phyloP scores from a whole-genome alignment of 92 coral and sea anemone species.

The Epizoanthus illoricatus region DNA sequence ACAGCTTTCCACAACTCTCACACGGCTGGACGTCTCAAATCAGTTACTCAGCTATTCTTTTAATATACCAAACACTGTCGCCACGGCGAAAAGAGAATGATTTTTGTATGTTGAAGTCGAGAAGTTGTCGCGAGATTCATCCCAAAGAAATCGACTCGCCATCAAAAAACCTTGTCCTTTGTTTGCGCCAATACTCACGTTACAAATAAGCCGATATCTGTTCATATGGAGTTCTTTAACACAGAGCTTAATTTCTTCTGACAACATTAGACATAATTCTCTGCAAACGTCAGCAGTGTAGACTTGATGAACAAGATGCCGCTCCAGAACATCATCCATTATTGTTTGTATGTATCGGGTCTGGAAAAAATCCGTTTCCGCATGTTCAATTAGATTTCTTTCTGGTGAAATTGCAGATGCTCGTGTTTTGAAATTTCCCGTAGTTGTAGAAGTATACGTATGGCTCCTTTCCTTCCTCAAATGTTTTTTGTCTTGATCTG shows the following conservation, averaged over 20 bases:
- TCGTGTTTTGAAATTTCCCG: slow-evolving; percentile 10
- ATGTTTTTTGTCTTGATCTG: slow-evolving; percentile 12
- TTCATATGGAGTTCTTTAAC: slow-evolving; percentile 73
- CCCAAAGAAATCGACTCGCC: slow-evolving; percentile 96
- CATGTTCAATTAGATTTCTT: background rate
- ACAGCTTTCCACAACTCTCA: background rate
- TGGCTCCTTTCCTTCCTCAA: slow-evolving; percentile 34
- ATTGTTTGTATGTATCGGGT: slow-evolving; percentile 61
- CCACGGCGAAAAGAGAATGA: slow-evolving; percentile 88
- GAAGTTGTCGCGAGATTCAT: slow-evolving; percentile 75
- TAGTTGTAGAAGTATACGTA: background rate
- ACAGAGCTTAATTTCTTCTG: slow-evolving; percentile 72
- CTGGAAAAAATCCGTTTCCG: slow-evolving; percentile 47
- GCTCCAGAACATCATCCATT: slow-evolving; percentile 66
- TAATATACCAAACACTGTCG: slow-evolving; percentile 79
- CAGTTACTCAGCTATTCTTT: slow-evolving; percentile 47
- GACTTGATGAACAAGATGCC: slow-evolving; percentile 44
- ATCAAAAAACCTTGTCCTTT: slow-evolving; percentile 74
- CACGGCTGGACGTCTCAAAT: slow-evolving; percentile 10
- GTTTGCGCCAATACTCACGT: slow-evolving; percentile 75
- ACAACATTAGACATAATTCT: slow-evolving; percentile 54
- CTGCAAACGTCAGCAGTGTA: slow-evolving; percentile 61
- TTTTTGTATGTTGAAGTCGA: slow-evolving; percentile 82
- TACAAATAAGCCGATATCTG: slow-evolving; percentile 75
- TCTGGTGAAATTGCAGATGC: background rate